Conservation (phyloP, 2,797 vertebrate genomes). For the Spinibarbus caldwelli region DNA sequence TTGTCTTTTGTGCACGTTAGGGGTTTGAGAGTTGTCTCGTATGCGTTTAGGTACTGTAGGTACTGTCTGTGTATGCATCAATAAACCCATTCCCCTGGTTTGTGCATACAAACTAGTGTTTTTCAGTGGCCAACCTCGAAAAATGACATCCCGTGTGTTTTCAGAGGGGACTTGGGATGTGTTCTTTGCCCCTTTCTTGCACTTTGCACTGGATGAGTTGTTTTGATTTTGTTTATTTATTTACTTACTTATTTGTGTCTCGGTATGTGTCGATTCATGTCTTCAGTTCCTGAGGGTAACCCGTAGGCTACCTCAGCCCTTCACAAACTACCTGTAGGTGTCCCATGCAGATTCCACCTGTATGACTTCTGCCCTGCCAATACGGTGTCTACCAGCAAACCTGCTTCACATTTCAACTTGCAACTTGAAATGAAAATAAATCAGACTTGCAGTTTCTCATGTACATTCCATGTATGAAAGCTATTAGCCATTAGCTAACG, state of each 20-base stretch:
- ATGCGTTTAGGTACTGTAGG: background rate
- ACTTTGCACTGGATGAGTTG: background rate
- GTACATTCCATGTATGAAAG: background rate
- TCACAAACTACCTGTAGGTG: slow-evolving; percentile 14
- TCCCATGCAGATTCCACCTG: slow-evolving; percentile 10
- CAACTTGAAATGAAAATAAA: slow-evolving; percentile 19
- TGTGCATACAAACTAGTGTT: slow-evolving; percentile 2
- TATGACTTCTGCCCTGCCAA: slow-evolving; percentile 12
- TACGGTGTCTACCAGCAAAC: background rate
- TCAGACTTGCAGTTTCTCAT: background rate
- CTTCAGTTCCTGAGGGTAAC: slow-evolving; percentile 33
- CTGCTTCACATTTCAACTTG: background rate
- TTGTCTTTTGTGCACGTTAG: background rate
- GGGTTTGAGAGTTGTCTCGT: slow-evolving; percentile 3
- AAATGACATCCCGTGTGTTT: background rate
- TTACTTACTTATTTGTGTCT: slow-evolving; percentile 35
- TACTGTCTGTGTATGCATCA: background rate
- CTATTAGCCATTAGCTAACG: background rate
- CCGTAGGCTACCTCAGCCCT: slow-evolving; percentile 26
- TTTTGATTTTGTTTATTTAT: slow-evolving; percentile 18
- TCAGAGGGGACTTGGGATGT: background rate
- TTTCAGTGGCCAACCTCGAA: background rate
- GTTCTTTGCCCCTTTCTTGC: background rate
- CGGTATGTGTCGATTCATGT: slow-evolving; percentile 29
- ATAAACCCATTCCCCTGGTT: background rate